phyloP scores from a whole-genome alignment of 2,797 vertebrate genomes.

The Helicolenus hilgendorfi region DNA sequence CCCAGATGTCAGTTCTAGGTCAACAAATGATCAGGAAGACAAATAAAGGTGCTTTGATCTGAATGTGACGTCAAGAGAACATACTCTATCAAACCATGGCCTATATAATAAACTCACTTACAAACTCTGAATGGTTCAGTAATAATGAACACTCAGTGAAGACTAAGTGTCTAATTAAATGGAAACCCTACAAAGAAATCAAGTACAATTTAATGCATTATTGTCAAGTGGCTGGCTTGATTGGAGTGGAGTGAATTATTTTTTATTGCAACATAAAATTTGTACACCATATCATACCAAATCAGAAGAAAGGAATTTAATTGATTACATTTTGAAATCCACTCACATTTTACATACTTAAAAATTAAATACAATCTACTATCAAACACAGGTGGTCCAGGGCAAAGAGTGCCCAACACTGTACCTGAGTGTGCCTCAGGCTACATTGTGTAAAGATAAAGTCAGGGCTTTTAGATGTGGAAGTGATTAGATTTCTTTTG shows the following conservation, averaged over 20 bases:
- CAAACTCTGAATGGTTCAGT: neutral
- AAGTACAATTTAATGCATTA: neutral
- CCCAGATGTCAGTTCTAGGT: constrained; percentile 23
- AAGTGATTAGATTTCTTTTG: neutral
- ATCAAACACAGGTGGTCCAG: neutral
- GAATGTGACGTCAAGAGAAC: constrained; percentile 13
- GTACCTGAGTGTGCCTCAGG: neutral
- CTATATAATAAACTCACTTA: constrained; percentile 1
- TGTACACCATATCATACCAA: neutral
- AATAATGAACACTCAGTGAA: neutral
- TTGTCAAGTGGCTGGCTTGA: neutral
- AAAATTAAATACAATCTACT: neutral
- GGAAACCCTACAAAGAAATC: neutral
- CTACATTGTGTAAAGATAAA: neutral
- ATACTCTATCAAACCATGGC: constrained; percentile 12
- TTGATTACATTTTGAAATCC: neutral
- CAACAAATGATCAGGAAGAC: constrained; percentile 7
- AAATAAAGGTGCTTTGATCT: constrained; percentile 41
- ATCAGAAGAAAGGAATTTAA: neutral
- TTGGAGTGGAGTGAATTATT: neutral
- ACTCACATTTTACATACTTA: neutral
- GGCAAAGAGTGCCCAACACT: neutral
- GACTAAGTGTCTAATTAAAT: neutral
- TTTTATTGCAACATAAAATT: neutral
- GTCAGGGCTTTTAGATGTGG: neutral